Evolutionary conservation across 2,113 vertebrate genomes (phyloP).

Genomic region (Cardinalis cardinalis): DNA sequence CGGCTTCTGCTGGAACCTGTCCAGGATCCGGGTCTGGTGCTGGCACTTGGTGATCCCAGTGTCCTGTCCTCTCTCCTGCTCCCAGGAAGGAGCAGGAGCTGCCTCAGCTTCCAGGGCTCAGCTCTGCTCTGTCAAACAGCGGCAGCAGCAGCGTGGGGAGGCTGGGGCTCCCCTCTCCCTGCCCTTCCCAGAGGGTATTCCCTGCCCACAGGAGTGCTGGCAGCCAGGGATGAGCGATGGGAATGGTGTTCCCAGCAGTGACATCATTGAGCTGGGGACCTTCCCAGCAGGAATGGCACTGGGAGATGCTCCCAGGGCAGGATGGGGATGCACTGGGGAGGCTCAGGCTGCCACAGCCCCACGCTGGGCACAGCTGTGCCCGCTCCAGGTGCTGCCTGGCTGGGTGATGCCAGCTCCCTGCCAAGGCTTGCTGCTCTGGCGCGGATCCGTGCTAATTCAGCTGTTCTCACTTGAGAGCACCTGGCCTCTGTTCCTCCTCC

Average conservation of each 20-base stretch:
- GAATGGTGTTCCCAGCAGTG: fast-evolving
- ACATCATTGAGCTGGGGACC: fast-evolving
- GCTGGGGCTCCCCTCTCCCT: not conserved
- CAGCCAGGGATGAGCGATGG: fast-evolving
- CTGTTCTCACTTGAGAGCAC: not conserved
- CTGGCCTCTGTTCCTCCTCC: not conserved
- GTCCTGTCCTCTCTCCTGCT: not conserved
- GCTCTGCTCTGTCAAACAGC: fast-evolving
- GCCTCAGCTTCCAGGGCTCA: not conserved
- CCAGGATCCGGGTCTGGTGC: fast-evolving
- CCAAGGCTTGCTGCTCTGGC: not conserved
- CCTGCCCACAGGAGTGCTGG: not conserved
- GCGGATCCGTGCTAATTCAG: not conserved
- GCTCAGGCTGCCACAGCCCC: not conserved
- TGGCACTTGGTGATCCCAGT: fast-evolving
- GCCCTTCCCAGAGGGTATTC: not conserved
- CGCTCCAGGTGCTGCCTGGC: not conserved
- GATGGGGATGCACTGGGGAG: not conserved
- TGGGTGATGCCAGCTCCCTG: not conserved
- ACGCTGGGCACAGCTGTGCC: fast-evolving
- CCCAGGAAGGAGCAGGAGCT: not conserved
- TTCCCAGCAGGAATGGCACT: not conserved
- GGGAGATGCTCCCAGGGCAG: not conserved
- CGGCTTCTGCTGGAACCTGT: not conserved
- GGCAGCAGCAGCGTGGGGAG: not conserved